phyloP scores from a whole-genome alignment of 2,888 invertebrate genomes.

The Colletes collaris region DNA sequence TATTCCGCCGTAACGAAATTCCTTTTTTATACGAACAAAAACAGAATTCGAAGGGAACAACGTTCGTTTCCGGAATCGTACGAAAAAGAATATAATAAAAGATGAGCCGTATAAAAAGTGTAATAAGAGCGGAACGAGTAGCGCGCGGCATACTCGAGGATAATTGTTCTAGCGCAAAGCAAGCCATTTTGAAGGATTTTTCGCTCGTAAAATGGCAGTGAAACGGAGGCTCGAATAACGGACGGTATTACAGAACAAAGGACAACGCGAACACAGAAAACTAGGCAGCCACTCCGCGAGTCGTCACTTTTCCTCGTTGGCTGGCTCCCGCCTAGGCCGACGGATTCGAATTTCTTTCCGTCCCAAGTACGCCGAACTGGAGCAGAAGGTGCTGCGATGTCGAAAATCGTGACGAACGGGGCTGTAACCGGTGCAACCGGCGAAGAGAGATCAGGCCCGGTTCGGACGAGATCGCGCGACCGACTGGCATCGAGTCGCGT shows the following conservation, averaged over 20 bases:
- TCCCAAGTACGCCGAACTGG: background rate
- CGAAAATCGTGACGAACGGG: background rate
- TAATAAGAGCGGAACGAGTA: constrained; percentile 22
- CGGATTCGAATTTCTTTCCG: constrained; percentile 19
- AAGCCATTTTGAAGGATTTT: constrained; percentile 33
- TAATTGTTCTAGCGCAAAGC: constrained; percentile 29
- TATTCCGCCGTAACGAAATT: background rate
- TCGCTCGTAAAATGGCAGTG: constrained; percentile 23
- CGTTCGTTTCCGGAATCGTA: constrained; percentile 25
- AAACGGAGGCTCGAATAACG: constrained; percentile 5
- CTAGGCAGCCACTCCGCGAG: constrained; percentile 6
- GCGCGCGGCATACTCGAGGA: constrained; percentile 17
- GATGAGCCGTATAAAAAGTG: background rate
- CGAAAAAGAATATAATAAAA: constrained; percentile 8
- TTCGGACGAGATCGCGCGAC: too few relatives aligned
- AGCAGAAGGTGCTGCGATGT: background rate
- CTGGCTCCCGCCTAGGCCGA: constrained; percentile 1
- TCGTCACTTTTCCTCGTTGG: background rate
- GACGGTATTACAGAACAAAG: constrained; percentile 29
- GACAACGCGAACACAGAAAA: constrained; percentile 11
- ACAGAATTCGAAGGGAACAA: background rate
- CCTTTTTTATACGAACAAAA: too few relatives aligned
- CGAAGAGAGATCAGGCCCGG: background rate
- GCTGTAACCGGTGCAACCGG: background rate
- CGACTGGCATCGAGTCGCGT: too few relatives aligned